A percentile compares a stretch with the other conserved stretches of the same genome.
Conservation (phyloP, 2,113 vertebrate species). For the Cyprinodon brontotheroides region DNA sequence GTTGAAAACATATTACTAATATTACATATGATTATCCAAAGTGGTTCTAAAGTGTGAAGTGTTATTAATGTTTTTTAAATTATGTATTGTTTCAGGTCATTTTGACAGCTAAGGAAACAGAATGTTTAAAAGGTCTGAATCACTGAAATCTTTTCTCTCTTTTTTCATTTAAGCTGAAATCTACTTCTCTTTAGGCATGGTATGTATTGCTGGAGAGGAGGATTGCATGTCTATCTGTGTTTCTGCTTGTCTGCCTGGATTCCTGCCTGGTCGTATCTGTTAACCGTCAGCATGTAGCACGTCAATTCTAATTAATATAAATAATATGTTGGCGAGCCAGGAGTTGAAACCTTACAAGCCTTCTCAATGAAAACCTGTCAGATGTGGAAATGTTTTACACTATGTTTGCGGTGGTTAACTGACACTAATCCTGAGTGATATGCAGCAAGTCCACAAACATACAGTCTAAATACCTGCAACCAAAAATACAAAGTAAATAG, state of each 20-base stretch:
- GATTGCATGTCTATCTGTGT: conserved; percentile 7
- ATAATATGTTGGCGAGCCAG: conserved; percentile 31
- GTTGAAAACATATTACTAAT: too few relatives aligned
- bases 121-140: background rate
- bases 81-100: too few relatives aligned
- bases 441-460: background rate
- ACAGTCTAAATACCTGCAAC: background rate
- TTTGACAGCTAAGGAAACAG: background rate
- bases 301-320: conserved; percentile 14
- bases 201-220: conserved; percentile 5
- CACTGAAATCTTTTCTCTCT: background rate
- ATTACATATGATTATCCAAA: too few relatives aligned
- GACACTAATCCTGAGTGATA: conserved; percentile 36
- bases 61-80: too few relatives aligned
- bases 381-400: conserved; percentile 30
- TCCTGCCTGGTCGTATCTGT: conserved; percentile 13
- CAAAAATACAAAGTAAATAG: background rate
- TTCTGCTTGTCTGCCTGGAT: conserved; percentile 29
- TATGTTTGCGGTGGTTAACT: conserved; percentile 7
- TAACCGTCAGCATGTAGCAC: conserved; percentile 12
- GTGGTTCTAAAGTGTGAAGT: background rate
- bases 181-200: background rate
- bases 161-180: background rate
- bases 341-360: conserved; percentile 21
- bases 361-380: conserved; percentile 34